Conservation (phyloP, 1,140 invertebrate species). For the Drosophila lowei region DNA sequence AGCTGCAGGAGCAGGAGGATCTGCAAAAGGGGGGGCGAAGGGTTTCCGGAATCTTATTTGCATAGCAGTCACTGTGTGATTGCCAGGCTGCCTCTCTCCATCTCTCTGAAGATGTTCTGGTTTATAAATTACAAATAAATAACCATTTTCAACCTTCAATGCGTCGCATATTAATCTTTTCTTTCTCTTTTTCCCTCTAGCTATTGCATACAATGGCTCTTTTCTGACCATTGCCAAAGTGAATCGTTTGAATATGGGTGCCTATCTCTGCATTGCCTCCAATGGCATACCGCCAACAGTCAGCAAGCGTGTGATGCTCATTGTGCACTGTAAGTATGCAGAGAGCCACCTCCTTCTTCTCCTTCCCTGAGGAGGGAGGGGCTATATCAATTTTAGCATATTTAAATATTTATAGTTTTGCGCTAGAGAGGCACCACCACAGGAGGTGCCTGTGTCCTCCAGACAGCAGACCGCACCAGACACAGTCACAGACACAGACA, state of each 20-base stretch:
- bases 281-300: constrained; percentile 94
- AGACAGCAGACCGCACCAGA: constrained; percentile 33
- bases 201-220: constrained; percentile 87
- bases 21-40: no score
- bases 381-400: constrained; percentile 77
- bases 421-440: constrained; percentile 65
- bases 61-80: no score
- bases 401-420: constrained; percentile 79
- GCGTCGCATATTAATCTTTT: constrained; percentile 12
- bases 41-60: no score
- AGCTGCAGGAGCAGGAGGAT: constrained; percentile 6
- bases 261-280: constrained; percentile 93
- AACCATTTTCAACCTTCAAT: constrained; percentile 1
- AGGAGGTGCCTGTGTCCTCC: constrained; percentile 40
- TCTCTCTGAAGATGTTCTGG: constrained; percentile 15
- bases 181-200: constrained; percentile 80
- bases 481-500: constrained; percentile 30
- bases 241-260: constrained; percentile 94
- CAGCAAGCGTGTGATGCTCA: constrained; percentile 93
- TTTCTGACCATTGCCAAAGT: constrained; percentile 91
- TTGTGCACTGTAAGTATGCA: constrained; percentile 91
- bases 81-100: no score
- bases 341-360: background rate
- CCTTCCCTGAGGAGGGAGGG: constrained; percentile 11
- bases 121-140: constrained; percentile 11